Evolutionary conservation across 2,888 invertebrate species (phyloP).

Genomic region (Epinotia bilunana): DNA sequence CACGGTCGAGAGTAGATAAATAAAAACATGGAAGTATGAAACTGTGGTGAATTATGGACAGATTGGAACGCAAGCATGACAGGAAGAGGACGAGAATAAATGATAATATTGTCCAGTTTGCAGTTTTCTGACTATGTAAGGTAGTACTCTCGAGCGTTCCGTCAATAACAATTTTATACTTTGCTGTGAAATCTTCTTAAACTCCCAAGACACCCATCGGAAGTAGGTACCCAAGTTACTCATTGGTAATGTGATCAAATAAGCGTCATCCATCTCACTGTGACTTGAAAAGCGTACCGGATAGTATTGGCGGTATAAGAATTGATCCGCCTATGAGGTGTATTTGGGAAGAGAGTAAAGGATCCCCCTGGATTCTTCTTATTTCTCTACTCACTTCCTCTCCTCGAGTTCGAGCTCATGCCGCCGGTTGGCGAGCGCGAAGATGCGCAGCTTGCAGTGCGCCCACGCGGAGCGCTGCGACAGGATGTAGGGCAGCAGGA

Average conservation of each 20-base stretch:
- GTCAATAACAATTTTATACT: too few relatives aligned
- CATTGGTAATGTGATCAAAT: not conserved
- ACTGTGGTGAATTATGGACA: not conserved
- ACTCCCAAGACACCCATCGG: not conserved
- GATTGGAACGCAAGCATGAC: not conserved
- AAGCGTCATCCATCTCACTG: not conserved
- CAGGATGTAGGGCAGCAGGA: slow-evolving; percentile 93
- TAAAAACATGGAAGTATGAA: not conserved
- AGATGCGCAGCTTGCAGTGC: slow-evolving; percentile 90
- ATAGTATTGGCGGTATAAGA: not conserved
- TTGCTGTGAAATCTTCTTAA: too few relatives aligned
- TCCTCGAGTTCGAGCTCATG: slow-evolving; percentile 92
- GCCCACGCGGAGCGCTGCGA: slow-evolving; percentile 91
- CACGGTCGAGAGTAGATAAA: not conserved
- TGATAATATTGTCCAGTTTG: too few relatives aligned
- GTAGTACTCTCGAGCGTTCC: not conserved
- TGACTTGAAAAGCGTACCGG: not conserved
- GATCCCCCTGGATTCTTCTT: too few relatives aligned
- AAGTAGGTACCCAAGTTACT: not conserved
- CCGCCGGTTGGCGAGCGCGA: slow-evolving; percentile 92
- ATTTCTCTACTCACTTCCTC: slow-evolving; percentile 85
- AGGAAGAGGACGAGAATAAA: not conserved
- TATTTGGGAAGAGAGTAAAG: too few relatives aligned
- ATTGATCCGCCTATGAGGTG: too few relatives aligned
- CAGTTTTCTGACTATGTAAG: too few relatives aligned